Conservation (phyloP, 2,888 invertebrate species). For the Mallateleia sp. region DNA sequence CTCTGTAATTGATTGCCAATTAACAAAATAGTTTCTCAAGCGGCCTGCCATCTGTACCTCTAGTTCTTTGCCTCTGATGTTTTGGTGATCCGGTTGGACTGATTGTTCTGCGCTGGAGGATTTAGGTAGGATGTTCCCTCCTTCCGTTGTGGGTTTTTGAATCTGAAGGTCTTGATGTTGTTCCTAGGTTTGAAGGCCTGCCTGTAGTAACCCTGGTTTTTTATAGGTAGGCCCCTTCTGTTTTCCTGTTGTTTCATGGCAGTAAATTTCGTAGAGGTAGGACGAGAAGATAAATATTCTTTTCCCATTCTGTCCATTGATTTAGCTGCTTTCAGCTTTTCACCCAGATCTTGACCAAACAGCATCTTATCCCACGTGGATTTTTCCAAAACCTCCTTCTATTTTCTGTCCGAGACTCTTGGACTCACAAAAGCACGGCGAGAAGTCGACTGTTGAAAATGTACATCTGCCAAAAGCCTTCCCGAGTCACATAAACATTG, state of each 20-base stretch:
- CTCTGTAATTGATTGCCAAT: no score
- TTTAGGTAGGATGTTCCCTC: no score
- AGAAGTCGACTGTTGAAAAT: slow-evolving; percentile 35
- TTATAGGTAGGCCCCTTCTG: slow-evolving; percentile 19
- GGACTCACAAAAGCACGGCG: slow-evolving; percentile 48
- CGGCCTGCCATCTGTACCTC: no score
- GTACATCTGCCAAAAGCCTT: slow-evolving; percentile 16
- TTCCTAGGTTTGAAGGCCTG: slow-evolving; percentile 15
- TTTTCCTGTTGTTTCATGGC: no score
- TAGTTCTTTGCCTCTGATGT: no score
- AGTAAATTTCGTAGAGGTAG: no score
- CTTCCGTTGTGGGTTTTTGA: not conserved
- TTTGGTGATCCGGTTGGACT: no score
- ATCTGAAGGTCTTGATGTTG: no score
- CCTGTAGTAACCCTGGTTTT: slow-evolving; percentile 1
- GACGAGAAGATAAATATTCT: slow-evolving; percentile 6
- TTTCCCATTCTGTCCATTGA: slow-evolving; percentile 29
- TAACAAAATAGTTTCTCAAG: no score
- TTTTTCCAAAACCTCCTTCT: slow-evolving; percentile 42
- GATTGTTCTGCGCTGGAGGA: no score
- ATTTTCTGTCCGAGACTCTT: slow-evolving; percentile 33
- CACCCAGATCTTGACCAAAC: slow-evolving; percentile 44
- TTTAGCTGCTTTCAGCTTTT: slow-evolving; percentile 48
- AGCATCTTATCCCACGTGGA: slow-evolving; percentile 37
- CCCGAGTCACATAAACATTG: no score